phyloP scores from a whole-genome alignment of 1,140 invertebrate genomes.

The Thaumetopoea pityocampa region DNA sequence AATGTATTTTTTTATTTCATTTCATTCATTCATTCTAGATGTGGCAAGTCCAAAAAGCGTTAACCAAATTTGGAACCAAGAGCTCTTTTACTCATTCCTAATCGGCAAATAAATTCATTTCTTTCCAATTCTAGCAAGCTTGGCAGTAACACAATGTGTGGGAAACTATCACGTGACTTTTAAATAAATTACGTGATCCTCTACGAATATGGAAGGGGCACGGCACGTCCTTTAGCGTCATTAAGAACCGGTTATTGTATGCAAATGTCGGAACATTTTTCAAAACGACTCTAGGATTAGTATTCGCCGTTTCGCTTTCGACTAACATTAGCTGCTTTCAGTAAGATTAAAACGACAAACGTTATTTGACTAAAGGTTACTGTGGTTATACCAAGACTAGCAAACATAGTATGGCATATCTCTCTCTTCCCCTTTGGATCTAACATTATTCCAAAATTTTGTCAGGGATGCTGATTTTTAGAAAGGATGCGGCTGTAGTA shows the following conservation, averaged over 20 bases:
- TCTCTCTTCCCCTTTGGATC: too few species aligned
- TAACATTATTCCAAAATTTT: too few species aligned
- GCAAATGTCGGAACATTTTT: conserved; percentile 59
- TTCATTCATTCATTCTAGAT: background rate
- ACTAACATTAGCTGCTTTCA: conserved; percentile 10
- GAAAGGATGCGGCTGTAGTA: too few species aligned
- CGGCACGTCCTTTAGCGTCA: conserved; percentile 40
- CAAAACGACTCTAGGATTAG: conserved; percentile 42
- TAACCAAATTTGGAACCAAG: conserved; percentile 4
- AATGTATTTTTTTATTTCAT: conserved; percentile 1
- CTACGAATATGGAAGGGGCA: conserved; percentile 24
- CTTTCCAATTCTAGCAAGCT: conserved; percentile 10
- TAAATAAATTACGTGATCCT: conserved; percentile 41
- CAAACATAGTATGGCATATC: too few species aligned
- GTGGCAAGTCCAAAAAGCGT: background rate
- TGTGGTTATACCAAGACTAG: too few species aligned
- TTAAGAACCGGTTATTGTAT: conserved; percentile 65
- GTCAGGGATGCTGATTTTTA: too few species aligned
- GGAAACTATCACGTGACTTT: conserved; percentile 47
- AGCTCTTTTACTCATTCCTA: conserved; percentile 12
- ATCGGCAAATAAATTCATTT: conserved; percentile 28
- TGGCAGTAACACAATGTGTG: conserved; percentile 24
- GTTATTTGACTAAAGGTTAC: conserved; percentile 8
- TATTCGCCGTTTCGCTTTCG: conserved; percentile 34
- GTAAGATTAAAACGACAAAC: conserved; percentile 13